Percentiles rank a stretch among this genome's conserved stretches.
These are phyloP conservation scores for Etheostoma cragini DNA, from an alignment of 2,113 vertebrate species.

Conservation along the genomic window DNA sequence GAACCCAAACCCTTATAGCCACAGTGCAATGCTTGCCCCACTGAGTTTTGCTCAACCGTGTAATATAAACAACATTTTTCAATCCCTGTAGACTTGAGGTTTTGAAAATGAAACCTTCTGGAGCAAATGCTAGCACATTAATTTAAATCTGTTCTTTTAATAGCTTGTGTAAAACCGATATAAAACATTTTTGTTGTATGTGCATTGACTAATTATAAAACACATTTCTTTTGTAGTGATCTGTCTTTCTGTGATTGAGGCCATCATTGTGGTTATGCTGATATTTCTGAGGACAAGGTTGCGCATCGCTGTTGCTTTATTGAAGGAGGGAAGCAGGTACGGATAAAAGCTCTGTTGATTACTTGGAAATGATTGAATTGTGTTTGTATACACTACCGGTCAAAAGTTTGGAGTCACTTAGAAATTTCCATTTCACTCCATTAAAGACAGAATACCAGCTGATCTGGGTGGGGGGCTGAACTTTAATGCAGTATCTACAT, in stretches of 20 bases:
- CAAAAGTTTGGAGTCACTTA: no score
- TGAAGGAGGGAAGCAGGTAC: slow-evolving; percentile 96
- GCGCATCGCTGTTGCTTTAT: slow-evolving; percentile 89
- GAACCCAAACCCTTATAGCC: neutral
- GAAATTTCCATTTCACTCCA: no score
- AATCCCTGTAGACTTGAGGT: neutral
- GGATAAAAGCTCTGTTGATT: slow-evolving; percentile 12
- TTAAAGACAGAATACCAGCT: no score
- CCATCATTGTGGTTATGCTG: slow-evolving; percentile 87
- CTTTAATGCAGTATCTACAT: no score
- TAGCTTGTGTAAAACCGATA: no score
- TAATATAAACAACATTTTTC: neutral
- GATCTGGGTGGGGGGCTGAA: no score
- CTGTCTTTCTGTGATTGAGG: slow-evolving; percentile 87
- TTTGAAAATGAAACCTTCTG: neutral
- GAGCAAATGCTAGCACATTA: neutral
- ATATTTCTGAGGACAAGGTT: slow-evolving; percentile 92
- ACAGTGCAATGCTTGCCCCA: neutral
- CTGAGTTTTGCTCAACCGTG: neutral
- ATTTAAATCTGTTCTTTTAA: neutral
- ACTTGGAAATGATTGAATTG: neutral
- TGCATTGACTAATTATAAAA: neutral
- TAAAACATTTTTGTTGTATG: neutral
- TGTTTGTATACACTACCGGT: no score
- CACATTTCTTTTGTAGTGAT: slow-evolving; percentile 86